These are phyloP conservation scores for Gerris lacustris DNA, from an alignment of 2,888 invertebrate genomes.

Conservation along the genomic window DNA sequence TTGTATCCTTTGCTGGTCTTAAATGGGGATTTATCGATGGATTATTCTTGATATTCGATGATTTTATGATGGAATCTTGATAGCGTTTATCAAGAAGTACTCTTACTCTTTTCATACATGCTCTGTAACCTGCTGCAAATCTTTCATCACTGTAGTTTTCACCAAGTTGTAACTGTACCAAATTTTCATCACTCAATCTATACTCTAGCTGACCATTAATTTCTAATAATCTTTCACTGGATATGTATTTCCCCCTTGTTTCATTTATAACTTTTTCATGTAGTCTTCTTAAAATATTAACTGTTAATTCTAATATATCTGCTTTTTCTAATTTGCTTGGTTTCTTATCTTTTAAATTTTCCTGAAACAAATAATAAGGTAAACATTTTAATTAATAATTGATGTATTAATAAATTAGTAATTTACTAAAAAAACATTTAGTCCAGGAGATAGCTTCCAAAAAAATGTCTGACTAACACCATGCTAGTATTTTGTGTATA, in stretches of 20 bases:
- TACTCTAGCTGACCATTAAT: neutral
- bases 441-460: too few species aligned
- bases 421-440: too few species aligned
- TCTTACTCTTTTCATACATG: neutral
- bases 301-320: conserved; percentile 1
- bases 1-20: neutral
- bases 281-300: neutral
- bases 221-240: neutral
- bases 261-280: neutral
- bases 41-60: neutral
- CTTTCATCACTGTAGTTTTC: neutral
- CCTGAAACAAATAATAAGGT: neutral
- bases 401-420: too few species aligned
- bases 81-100: neutral
- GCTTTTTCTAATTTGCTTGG: conserved; percentile 3
- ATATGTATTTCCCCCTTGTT: neutral
- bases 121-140: neutral
- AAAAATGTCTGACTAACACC: too few species aligned
- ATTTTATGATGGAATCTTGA: neutral
- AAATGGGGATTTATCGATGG: neutral
- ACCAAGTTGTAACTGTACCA: neutral
- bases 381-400: too few species aligned
- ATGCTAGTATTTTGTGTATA: too few species aligned
- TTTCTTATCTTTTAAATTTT: neutral
- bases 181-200: neutral